A percentile compares a stretch with the other conserved stretches of the same genome.
These are phyloP conservation scores for Lophotis ruficrista DNA, from an alignment of 2,113 vertebrate species.

Conservation along the genomic window DNA sequence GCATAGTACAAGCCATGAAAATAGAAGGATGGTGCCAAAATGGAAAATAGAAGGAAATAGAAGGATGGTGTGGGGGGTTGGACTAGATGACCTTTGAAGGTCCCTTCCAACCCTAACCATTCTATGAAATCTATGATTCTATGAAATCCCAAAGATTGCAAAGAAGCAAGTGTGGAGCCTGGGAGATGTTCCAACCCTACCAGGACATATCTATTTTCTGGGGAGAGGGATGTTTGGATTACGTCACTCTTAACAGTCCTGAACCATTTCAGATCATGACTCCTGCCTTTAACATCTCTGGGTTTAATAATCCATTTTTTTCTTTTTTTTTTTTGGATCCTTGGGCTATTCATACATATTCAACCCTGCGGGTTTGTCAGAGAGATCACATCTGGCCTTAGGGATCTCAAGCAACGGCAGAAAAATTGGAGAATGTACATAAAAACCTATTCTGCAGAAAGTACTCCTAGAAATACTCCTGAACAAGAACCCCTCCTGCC, in stretches of 20 bases:
- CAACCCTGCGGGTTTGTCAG: neutral
- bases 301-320: neutral
- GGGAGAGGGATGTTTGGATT: neutral
- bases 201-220: fast-evolving
- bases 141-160: neutral
- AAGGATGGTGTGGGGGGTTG: too few relatives aligned
- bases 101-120: too few relatives aligned
- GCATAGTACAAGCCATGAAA: neutral
- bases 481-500: neutral
- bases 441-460: neutral
- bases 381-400: neutral
- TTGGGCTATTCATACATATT: neutral
- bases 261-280: neutral
- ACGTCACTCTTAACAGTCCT: fast-evolving
- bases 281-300: neutral
- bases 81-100: too few relatives aligned
- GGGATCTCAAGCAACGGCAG: neutral
- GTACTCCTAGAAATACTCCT: neutral
- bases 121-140: too few relatives aligned
- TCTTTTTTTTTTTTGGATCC: neutral
- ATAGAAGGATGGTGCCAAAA: neutral
- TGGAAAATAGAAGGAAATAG: too few relatives aligned
- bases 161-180: neutral
- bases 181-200: neutral
- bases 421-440: neutral